Base-by-base conservation (phyloP, 2,797 vertebrate genomes). In the Cottoperca gobio region DNA sequence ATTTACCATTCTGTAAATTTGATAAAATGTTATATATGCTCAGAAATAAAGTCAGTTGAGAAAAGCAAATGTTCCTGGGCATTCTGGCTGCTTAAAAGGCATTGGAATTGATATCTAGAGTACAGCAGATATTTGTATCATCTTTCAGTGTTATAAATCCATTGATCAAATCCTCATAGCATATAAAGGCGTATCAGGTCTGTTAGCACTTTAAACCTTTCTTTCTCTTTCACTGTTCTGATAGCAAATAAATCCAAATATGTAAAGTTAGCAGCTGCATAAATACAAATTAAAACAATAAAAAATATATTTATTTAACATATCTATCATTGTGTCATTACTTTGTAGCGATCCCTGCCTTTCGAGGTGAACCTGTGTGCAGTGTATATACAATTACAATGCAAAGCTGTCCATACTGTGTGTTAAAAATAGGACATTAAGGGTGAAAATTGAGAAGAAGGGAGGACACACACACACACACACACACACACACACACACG, bases 361-460 rank as follows among this genome's bases (percentile, higher is more conserved):
- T 31, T 69, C 8, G 8, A 40, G 39, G 37, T 62, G 35, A 59
- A 73, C 65, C 19, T 35, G 24, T 68, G 52, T 1, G 5, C 60
- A 45, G 61, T 45, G 28, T 55, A 33, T 61, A 66, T 52, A 59
- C 9, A 55, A 31, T 68, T 76, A 63, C 79, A 63, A 9, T 21
- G 16, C 1, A 13, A 17, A 31, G 66, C 49, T 26, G 23, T 43
- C 8, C 50, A 54, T 28, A 13, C 37, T 12, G 13, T 72, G 67
- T 28, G 52, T 81, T 82, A 79, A 68, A 88, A 88, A 87, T 31
- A 69, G 53, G 61, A 63, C 9, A 52, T 74, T 33, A 61, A 80
- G 31, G 67, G 48, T 78, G 72, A 69, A 64, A 86, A 82, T 67
- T 60, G 28, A 86, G 63, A 33, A 64, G 66, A 58, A 19, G 5